Base-by-base conservation (phyloP, 2,113 vertebrate genomes). In the Amazona guildingii region DNA sequence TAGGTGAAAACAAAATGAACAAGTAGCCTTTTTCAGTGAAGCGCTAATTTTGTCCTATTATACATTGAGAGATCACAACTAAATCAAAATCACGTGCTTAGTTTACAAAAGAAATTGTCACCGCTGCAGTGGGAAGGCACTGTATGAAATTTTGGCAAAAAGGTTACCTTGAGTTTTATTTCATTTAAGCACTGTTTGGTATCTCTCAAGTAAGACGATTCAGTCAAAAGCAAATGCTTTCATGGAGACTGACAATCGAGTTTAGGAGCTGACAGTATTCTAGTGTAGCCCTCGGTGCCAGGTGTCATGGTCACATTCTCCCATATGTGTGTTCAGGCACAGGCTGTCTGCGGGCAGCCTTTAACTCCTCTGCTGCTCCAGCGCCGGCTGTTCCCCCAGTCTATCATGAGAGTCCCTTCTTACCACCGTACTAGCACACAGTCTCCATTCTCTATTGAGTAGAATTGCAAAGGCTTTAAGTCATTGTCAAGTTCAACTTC, bases 401-500 rank as follows among this genome's bases (percentile, higher is more conserved):
- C 63, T 33, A 12, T 16, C 31, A 37, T 17, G n/a, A 51, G 59
- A 31, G 37, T 37, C 76, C 48, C 57, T n/a, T 92, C 44, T 97
- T 93, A 98, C 99, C 99, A 99, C 82, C 99, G 98, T 52, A 99
- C 99, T 80, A 99, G 72, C 4, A 99, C 96, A 48, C 97, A 98
- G 89, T 99, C 99, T 95, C 99, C 99, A 15, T 98, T 98, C 93
- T 99, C 99, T 87, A 99, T 97, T 43, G 99, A 99, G 94, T 99
- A 99, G 88, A 99, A 99, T 93, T 98, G 98, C 61, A 99, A 97
- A 17, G 99, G 95, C 98, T 99, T 99, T 73, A 99, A 97, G 97
- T 99, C 98, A n/a, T 98, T 98, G 95, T 98, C 98, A 10, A 99
- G 98, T 77, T 98, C 98, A 63, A 99, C 98, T 98, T 99, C 99